Conservation (phyloP, 2,113 vertebrate genomes). For the Tachysurus fulvidraco region DNA sequence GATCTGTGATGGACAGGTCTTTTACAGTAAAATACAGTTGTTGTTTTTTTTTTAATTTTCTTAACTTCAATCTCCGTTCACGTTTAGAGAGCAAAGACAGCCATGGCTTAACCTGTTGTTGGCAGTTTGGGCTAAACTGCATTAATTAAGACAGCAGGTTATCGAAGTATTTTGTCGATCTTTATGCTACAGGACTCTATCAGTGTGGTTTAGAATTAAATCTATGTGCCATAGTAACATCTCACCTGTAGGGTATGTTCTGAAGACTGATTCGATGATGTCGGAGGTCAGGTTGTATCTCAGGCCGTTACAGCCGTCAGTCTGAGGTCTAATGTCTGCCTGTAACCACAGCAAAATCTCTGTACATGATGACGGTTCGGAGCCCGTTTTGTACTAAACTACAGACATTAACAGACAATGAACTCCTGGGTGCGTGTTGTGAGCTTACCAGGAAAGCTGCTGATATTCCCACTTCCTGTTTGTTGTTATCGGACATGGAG, state of each 20-base stretch:
- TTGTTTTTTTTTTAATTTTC: not conserved
- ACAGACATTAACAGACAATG: not conserved
- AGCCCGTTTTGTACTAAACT: not conserved
- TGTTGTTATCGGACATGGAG: conserved; percentile 78
- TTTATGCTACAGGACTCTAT: no score
- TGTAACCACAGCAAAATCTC: conserved; percentile 59
- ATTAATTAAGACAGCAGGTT: not conserved
- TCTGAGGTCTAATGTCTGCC: conserved; percentile 97
- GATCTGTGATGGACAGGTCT: not conserved
- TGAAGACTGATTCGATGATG: conserved; percentile 98
- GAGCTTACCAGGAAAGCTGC: conserved; percentile 93
- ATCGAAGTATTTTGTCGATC: no score
- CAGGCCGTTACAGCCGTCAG: conserved; percentile 96
- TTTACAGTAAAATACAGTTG: not conserved
- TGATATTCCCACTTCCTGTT: conserved; percentile 98
- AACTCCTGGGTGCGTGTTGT: not conserved
- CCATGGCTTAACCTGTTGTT: not conserved
- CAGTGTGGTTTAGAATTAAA: not conserved
- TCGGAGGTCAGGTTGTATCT: conserved; percentile 96
- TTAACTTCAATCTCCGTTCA: not conserved
- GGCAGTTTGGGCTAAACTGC: no score
- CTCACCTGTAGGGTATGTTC: conserved; percentile 95
- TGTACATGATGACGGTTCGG: not conserved
- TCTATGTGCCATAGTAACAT: not conserved
- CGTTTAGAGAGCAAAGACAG: not conserved